phyloP scores from a whole-genome alignment of 1,140 invertebrate genomes.

The Anastrepha obliqua region DNA sequence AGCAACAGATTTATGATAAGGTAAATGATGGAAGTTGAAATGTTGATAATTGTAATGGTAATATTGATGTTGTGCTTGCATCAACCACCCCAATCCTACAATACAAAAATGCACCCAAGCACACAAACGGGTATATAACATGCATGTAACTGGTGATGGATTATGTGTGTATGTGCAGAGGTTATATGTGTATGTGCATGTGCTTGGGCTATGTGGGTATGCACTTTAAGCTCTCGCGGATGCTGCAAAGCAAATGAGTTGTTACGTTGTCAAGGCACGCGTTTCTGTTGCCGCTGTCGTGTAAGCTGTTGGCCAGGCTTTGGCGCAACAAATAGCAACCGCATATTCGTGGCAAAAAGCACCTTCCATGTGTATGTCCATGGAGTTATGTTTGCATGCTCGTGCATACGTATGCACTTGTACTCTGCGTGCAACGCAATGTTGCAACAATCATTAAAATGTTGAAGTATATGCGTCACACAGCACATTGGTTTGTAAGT shows the following conservation, averaged over 20 bases:
- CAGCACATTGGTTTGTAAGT: neutral
- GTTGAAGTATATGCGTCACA: neutral
- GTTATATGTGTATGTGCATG: neutral
- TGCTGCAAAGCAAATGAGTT: constrained; percentile 34
- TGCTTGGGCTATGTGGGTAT: neutral
- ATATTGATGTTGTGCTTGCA: constrained; percentile 3
- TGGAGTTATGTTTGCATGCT: too few relatives aligned
- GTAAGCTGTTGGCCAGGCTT: constrained; percentile 10
- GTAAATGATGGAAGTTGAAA: constrained; percentile 31
- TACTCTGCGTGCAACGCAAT: neutral
- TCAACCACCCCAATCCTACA: too few relatives aligned
- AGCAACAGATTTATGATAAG: constrained; percentile 21
- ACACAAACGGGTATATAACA: too few relatives aligned
- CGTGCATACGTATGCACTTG: neutral
- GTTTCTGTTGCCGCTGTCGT: neutral
- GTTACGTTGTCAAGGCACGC: constrained; percentile 29
- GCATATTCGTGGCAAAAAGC: neutral
- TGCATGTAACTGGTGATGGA: too few relatives aligned
- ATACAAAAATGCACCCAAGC: too few relatives aligned
- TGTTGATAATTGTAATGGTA: constrained; percentile 31
- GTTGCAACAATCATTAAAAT: constrained; percentile 20
- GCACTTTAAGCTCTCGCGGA: neutral
- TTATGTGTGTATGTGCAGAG: neutral
- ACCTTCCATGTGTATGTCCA: too few relatives aligned
- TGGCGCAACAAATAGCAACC: neutral